These are phyloP conservation scores for Brachypteracias leptosomus DNA, from an alignment of 2,113 vertebrate species.

Conservation along the genomic window DNA sequence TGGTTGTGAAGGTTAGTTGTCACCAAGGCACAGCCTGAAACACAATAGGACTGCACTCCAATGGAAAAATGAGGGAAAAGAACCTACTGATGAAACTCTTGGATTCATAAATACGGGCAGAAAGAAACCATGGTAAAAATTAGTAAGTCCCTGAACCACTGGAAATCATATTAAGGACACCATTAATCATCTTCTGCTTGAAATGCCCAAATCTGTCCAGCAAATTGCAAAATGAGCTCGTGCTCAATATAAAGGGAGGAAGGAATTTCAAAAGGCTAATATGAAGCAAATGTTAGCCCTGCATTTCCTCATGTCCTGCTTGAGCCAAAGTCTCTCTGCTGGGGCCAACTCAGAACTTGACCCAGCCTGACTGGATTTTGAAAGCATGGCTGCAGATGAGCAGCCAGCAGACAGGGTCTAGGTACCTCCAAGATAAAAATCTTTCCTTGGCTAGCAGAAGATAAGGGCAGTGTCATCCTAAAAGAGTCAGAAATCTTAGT, in stretches of 20 bases:
- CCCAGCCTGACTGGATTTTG: not conserved
- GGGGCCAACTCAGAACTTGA: not conserved
- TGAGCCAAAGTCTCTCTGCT: not conserved
- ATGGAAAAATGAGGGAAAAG: not conserved
- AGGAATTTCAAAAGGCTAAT: not conserved
- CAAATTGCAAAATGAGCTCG: slow-evolving; percentile 35
- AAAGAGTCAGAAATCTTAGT: not conserved
- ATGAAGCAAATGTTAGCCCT: slow-evolving; percentile 1
- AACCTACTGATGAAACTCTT: not conserved
- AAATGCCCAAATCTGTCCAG: slow-evolving; percentile 6
- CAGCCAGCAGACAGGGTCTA: not conserved
- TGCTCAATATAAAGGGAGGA: not conserved
- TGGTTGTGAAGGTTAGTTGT: not conserved
- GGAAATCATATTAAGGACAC: not conserved
- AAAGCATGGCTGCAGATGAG: not conserved
- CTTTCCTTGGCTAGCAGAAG: not conserved
- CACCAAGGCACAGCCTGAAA: not conserved
- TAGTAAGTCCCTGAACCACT: not conserved
- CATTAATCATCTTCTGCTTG: not conserved
- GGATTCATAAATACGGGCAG: not conserved
- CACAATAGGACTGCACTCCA: not conserved
- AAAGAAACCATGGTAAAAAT: not conserved
- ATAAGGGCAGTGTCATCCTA: not conserved
- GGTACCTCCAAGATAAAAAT: not conserved
- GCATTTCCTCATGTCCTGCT: not conserved